Base-by-base conservation (phyloP, 2,113 vertebrate species). In the Rana temporaria region DNA sequence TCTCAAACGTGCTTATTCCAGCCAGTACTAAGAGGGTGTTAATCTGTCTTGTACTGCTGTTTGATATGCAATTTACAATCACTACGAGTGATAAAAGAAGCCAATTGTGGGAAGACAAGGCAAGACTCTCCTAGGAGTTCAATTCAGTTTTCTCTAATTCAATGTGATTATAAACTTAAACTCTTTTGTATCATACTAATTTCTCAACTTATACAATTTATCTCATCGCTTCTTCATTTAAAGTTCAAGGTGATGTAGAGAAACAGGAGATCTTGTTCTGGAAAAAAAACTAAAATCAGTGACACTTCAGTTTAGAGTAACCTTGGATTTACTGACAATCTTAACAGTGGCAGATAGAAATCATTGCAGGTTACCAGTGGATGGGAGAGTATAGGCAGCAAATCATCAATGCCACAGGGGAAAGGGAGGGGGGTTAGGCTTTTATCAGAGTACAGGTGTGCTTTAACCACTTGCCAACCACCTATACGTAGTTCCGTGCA, bases 61-160 rank as follows among this genome's bases (percentile, higher is more conserved):
- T 82, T 82, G 70, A 82, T 82, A 82, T 82, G 80, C 70, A 82
- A 82, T 82, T 82, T 82, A 82, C 62, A 82, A 32, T 82, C 70
- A 57, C 60, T 74, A 82, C 57, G 30, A 74, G 62, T 65, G 80
- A 75, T 82, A 75, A 82, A 82, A 82, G 80, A 75, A 82, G 48
- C 48, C 60, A 66, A 82, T 59, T 82, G 70, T 82, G 80, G 70
- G 62, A 73, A 82, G 80, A 67, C 74, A 75, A 64, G 42, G 32
- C 18, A 32, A 73, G 48, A 74, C 65, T 82, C 79, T 74, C 79
- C n/a, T 56, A 56, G 70, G 80, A 32, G 71, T 32, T 30, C 73
- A 65, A 81, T 53, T 74, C 48, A 65, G 22, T 26, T 81, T 81
- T 60, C 74, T 75, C 26, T 82, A 42, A 66, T 66, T 30, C 18